Percentiles rank a stretch among this genome's conserved stretches.
Evolutionary conservation across 2,113 vertebrate species (phyloP).

Genomic region (Pungitius pungitius): DNA sequence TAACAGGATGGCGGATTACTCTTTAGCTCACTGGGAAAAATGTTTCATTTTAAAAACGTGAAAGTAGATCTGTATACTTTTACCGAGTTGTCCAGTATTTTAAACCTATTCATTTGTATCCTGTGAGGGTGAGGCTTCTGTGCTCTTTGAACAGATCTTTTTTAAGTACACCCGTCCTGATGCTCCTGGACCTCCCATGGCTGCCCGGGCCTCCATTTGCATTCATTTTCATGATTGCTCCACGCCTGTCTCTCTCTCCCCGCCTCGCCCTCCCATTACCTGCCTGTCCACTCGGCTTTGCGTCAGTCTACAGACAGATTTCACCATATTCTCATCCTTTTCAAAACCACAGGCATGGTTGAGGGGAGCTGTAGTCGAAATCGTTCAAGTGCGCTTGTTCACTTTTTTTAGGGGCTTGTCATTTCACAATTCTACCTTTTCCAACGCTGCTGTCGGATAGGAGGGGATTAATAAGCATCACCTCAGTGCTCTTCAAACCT

Average conservation of each 20-base stretch:
- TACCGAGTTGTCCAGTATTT: not conserved
- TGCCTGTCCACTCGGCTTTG: constrained; percentile 75
- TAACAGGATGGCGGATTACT: not conserved
- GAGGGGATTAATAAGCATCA: constrained; percentile 79
- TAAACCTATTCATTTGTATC: constrained; percentile 23
- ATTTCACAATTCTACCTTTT: constrained; percentile 79
- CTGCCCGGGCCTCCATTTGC: constrained; percentile 79
- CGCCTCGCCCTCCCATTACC: constrained; percentile 72
- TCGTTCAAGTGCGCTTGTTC: constrained; percentile 76
- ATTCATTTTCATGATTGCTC: constrained; percentile 83
- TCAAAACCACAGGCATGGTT: constrained; percentile 79
- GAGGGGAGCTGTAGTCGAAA: constrained; percentile 78
- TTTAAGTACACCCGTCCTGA: constrained; percentile 42
- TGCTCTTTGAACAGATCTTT: constrained; percentile 45
- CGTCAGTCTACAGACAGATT: constrained; percentile 73
- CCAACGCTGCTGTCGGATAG: constrained; percentile 73
- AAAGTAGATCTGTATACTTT: not conserved
- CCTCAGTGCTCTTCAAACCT: constrained; percentile 69
- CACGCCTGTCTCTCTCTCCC: constrained; percentile 69
- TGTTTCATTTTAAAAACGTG: constrained; percentile 10
- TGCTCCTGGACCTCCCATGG: constrained; percentile 68
- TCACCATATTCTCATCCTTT: constrained; percentile 76
- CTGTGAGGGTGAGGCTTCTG: constrained; percentile 9
- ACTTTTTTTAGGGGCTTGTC: constrained; percentile 75
- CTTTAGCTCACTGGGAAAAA: not conserved